These are phyloP conservation scores for Chamaetylas fuelleborni DNA, from an alignment of 2,113 vertebrate genomes.

Conservation along the genomic window DNA sequence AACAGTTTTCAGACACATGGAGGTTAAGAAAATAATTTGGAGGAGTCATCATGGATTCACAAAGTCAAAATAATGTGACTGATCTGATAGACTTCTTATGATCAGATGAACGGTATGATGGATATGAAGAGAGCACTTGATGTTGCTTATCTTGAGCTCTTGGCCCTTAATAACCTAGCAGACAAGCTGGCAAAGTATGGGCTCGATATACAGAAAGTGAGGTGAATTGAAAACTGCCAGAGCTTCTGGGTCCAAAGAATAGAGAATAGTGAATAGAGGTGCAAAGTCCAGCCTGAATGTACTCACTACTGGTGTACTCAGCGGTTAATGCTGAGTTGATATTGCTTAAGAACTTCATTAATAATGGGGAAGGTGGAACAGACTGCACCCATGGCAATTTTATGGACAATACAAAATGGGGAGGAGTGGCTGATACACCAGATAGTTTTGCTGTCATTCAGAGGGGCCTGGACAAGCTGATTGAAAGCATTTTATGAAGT, in stretches of 20 bases:
- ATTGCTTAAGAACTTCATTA: background rate
- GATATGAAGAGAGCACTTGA: background rate
- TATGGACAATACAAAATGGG: background rate
- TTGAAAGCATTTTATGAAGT: background rate
- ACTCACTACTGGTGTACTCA: background rate
- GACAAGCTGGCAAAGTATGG: background rate
- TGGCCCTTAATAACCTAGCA: background rate
- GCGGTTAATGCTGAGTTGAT: background rate
- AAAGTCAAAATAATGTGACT: background rate
- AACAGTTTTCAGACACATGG: background rate
- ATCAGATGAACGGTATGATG: background rate
- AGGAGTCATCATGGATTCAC: background rate
- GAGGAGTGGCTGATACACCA: background rate
- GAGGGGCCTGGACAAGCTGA: background rate
- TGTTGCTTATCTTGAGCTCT: background rate
- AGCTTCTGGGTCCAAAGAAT: background rate
- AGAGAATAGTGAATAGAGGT: background rate
- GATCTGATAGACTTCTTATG: background rate
- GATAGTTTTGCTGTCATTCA: background rate
- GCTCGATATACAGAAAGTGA: background rate
- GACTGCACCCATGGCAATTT: background rate
- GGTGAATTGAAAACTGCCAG: background rate
- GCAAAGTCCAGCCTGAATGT: background rate
- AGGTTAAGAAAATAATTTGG: background rate
- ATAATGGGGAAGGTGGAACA: background rate